Percentiles rank a stretch among this genome's conserved stretches.
These are phyloP conservation scores for Pseudachorutes palmiensis DNA, from an alignment of 1,140 invertebrate genomes.

Conservation along the genomic window DNA sequence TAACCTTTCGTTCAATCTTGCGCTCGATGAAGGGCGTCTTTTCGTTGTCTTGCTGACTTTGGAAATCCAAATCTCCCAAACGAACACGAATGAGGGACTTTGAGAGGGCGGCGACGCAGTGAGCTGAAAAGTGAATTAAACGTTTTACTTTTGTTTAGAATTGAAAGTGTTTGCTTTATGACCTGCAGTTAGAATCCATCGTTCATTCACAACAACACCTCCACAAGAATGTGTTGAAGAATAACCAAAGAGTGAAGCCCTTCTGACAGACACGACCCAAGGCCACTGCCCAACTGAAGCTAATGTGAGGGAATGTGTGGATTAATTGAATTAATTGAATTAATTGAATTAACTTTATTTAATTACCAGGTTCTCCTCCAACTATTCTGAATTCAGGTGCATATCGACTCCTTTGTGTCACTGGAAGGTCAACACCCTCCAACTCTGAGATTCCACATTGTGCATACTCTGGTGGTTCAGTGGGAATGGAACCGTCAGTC, in stretches of 20 bases:
- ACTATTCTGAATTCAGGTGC: not conserved
- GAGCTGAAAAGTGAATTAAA: conserved; percentile 51
- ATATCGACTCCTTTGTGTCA: not conserved
- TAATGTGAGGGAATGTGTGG: not conserved
- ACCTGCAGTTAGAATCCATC: conserved; percentile 90
- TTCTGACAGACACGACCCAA: conserved; percentile 78
- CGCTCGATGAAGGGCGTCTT: conserved; percentile 73
- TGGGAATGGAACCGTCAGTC: not conserved
- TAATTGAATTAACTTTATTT: not conserved
- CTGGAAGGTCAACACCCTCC: not conserved
- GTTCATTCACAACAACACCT: conserved; percentile 82
- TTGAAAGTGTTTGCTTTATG: not conserved
- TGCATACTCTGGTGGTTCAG: not conserved
- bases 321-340: too few relatives aligned
- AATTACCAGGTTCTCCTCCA: not conserved
- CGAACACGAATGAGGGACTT: conserved; percentile 81
- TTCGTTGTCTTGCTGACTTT: conserved; percentile 55
- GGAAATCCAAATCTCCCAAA: conserved; percentile 85
- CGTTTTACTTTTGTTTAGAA: not conserved
- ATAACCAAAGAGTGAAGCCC: conserved; percentile 85
- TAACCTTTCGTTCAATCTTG: conserved; percentile 61
- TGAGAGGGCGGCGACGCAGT: conserved; percentile 52
- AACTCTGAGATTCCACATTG: not conserved
- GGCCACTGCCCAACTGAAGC: conserved; percentile 45
- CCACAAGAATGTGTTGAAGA: conserved; percentile 87